Base-by-base conservation (phyloP, 2,888 invertebrate species). In the Drosophila gaucha region DNA sequence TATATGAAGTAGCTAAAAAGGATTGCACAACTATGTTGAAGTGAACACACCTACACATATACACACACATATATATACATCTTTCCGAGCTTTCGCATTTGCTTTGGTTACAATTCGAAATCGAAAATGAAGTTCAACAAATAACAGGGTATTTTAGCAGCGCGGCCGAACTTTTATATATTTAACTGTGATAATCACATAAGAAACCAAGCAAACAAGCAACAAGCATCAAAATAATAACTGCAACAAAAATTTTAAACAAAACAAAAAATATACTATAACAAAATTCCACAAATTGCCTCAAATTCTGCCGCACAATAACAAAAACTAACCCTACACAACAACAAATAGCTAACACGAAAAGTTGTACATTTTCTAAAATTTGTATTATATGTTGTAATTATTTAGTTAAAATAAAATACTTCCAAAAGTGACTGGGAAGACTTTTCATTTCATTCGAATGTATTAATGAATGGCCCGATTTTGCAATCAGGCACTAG, bases 141-240 rank as follows among this genome's bases (percentile, higher is more conserved):
- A 66, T 55, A 41, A 74, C 75, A 71, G 57, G 67, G 67, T 75
- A 71, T 79, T 80, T 77, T 74, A 77, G 63, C 77, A 73, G 58
- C 60, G 47, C 66, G 47, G 47, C n/a, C 50, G 56, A 67, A 78
- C 80, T 80, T 88, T 76, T 87, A 80, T 84, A 90, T 80, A 89
- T 85, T 83, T 80, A 87, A 88, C 90, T 90, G 90, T 90, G 90
- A 90, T 90, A 90, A 90, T 84, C 86, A 74, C 75, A 86, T 78
- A 80, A 84, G 57, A 70, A 67, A 76, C n/a, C n/a, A n/a, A n/a
- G n/a, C n/a, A n/a, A n/a, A n/a, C n/a, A n/a, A n/a, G 2, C 33
- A 59, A 51, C 20, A 26, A 38, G 1, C 12, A 44, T 35, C 43
- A 38, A 59, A 22, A 41, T n/a, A 49, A 35, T 30, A 43, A 49